Evolutionary conservation across 2,797 vertebrate species (phyloP).

Genomic region (Chaetodon trifasciatus): DNA sequence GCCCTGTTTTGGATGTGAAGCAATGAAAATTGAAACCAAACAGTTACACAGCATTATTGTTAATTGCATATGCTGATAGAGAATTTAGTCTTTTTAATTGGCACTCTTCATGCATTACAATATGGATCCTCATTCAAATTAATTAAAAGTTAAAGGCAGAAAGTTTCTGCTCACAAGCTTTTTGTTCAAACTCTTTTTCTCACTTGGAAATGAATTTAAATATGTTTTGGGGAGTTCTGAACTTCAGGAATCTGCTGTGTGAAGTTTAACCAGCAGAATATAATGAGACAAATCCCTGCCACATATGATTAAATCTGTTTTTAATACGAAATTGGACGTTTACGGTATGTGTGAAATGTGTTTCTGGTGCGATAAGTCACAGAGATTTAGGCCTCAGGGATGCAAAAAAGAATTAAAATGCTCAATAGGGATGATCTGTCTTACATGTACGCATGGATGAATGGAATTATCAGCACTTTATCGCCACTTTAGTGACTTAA

Average conservation of each 20-base stretch:
- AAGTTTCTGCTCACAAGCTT: constrained; percentile 13
- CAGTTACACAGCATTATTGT: constrained; percentile 30
- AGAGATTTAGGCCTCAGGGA: too few species aligned
- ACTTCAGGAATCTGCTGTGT: not conserved
- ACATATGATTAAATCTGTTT: too few species aligned
- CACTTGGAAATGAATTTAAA: not conserved
- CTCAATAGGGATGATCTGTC: too few species aligned
- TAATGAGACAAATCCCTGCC: too few species aligned
- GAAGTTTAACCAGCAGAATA: not conserved
- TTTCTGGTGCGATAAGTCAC: too few species aligned
- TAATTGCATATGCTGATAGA: constrained; percentile 29
- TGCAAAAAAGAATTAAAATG: too few species aligned
- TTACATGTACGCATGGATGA: too few species aligned
- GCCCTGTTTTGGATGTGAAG: constrained; percentile 8
- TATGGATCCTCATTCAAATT: constrained; percentile 11
- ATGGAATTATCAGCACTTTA: too few species aligned
- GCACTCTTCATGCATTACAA: constrained; percentile 9
- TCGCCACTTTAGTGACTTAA: too few species aligned
- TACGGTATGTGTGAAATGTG: too few species aligned
- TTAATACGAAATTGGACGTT: not conserved
- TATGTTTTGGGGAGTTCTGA: not conserved
- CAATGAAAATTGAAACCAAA: constrained; percentile 28
- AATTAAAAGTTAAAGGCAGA: constrained; percentile 5
- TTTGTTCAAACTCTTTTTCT: not conserved
- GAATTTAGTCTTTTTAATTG: constrained; percentile 41